Evolutionary conservation across 2,797 vertebrate genomes (phyloP), one percentile per base, ranked within the genome.

Genomic region (Novumbra hubbsi): DNA sequence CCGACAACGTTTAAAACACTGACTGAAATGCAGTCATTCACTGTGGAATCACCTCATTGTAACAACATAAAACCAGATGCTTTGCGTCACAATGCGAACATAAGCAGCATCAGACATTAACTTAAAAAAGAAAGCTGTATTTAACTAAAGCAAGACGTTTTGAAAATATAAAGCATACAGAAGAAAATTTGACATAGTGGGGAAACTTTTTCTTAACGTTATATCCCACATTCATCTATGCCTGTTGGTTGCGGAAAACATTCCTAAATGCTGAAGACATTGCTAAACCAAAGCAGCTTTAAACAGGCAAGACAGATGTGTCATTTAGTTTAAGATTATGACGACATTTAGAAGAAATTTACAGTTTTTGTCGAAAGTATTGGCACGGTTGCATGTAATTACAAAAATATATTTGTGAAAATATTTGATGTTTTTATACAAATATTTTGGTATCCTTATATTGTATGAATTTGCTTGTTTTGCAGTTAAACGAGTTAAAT

Each of bases 21-120:
- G 50, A 52, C 50, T 57, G 68, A 70, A 80, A 77, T 84, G 69
- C 34, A 75, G 55, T 68, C 50, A 77, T 55, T 30, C 28, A 71
- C 77, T 71, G 69, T 64, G 21, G 67, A 81, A 77, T 52, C 5
- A 30, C 60, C 60, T 45, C 50, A 73, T 17, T 16, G 34, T 34
- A 77, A 63, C 24, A 52, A 52, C 49, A 52, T 7, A 7, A n/a
- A 52, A n/a, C 6, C 17, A 52, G 49, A 52, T 52, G 16, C 49
- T n/a, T 52, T 17, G 17, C 49, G 17, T 52, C 19, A 52, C 49
- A 52, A 52, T 19, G 4, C 49, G 17, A 52, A 17, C 17, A 52
- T 52, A 16, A 12, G 24, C 57, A 62, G 57, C 21, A 50, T 63
- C n/a, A 21, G 50, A 38, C 57, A 72, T 63, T 50, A 55, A 27